Base-by-base conservation (phyloP, 1,140 invertebrate species). In the Ceratoteleas bidentatus region DNA sequence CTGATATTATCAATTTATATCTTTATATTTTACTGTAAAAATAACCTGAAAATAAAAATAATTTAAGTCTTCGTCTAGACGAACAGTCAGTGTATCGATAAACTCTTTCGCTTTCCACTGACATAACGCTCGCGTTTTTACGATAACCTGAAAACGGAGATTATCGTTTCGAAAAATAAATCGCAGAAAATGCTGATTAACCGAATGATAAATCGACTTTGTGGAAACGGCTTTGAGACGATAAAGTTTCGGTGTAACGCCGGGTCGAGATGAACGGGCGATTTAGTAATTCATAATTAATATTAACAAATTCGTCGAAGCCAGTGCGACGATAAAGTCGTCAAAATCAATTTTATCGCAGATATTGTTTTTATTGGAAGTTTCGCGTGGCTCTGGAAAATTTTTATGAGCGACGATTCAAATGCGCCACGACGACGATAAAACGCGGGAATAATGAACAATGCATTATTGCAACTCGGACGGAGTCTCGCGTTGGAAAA, bases 121-220 rank as follows among this genome's bases (percentile, higher is more conserved):
- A 60, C 61, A 57, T 60, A 58, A 60, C n/a, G 36, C 13, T 9
- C 54, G 13, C 53, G 49, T 49, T 72, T 54, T 34, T 4, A 15
- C 49, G 72, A 75, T 75, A 75, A 75, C 72, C 62, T 58, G 16
- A 50, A 74, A 74, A 56, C 0, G 15, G 52, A 43, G 68, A 49
- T 72, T 72, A 72, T 72, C 68, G 11, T 6, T 11, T 47, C 0
- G 68, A 54, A 72, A 61, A 72, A 72, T n/a, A 70, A 70, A 32
- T 61, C 47, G 34, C 38, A 14, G 36, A 72, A 61, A 72, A 61
- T 6, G 11, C 13, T 11, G 52, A 66, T 65, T 53, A 65, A 1
- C 10, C 36, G 4, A 11, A 34, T 52, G 8, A 62, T 62, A 62
- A 62, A 7, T 9, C 32, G 32, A 47, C 60, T 62, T 62, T 50